These are phyloP conservation scores for Bryconaethiops microstoma DNA, from an alignment of 2,797 vertebrate genomes.

Conservation along the genomic window DNA sequence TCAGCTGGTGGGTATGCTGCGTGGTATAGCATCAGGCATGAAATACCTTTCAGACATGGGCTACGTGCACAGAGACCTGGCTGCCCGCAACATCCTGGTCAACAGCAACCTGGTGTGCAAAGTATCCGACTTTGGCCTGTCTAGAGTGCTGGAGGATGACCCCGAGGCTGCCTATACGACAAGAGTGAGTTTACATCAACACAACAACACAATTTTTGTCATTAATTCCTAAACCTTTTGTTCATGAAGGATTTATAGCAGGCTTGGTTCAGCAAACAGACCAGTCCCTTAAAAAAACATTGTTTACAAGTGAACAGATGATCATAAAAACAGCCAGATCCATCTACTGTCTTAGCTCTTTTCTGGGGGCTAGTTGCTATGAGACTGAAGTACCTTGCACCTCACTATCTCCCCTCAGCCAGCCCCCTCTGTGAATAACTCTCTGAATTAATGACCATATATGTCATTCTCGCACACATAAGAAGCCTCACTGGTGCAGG, in stretches of 20 bases:
- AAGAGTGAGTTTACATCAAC: conserved; percentile 68
- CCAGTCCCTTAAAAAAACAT: not conserved
- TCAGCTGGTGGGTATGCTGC: conserved; percentile 88
- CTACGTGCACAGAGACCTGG: conserved; percentile 85
- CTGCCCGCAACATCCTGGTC: conserved; percentile 87
- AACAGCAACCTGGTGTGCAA: conserved; percentile 89
- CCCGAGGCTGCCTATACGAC: conserved; percentile 87
- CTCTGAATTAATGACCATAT: conserved; percentile 48
- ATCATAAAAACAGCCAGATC: not conserved
- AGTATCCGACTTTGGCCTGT: conserved; percentile 88
- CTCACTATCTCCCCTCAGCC: conserved; percentile 45
- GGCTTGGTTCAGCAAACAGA: not conserved
- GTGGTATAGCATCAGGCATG: conserved; percentile 88
- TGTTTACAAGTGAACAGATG: not conserved
- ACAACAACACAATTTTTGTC: not conserved
- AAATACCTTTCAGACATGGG: conserved; percentile 89
- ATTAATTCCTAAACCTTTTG: conserved; percentile 4
- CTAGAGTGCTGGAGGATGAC: conserved; percentile 84
- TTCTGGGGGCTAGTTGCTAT: conserved; percentile 15
- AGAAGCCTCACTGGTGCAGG: conserved; percentile 31
- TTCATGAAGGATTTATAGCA: not conserved
- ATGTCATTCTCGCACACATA: conserved; percentile 37
- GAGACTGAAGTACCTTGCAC: conserved; percentile 29
- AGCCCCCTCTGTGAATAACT: conserved; percentile 34
- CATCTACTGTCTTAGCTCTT: conserved; percentile 4